Conservation (phyloP, 2,113 vertebrate genomes). For the sheep (Ovis aries) region ARS-UI_Ramb_v3.0 NC_056068.1:72602501-72603000, state of each 20-base stretch:
- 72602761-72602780: neutral
- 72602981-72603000: neutral
- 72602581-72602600: neutral
- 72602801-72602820: neutral
- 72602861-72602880: neutral
- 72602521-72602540: neutral
- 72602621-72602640: neutral
- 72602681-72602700: neutral
- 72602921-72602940: neutral
- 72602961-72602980: neutral
- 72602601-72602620: neutral
- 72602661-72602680: neutral
- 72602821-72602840: neutral
- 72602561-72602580: neutral
- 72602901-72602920: conserved; percentile 22
- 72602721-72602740: neutral
- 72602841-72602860: neutral
- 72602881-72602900: neutral
- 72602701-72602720: neutral
- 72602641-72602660: accelerated
- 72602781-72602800: neutral
- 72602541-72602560: neutral
- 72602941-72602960: neutral
- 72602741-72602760: neutral
- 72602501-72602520: neutral